Conservation (phyloP, 2,113 vertebrate species). For the Varanus komodoensis region DNA sequence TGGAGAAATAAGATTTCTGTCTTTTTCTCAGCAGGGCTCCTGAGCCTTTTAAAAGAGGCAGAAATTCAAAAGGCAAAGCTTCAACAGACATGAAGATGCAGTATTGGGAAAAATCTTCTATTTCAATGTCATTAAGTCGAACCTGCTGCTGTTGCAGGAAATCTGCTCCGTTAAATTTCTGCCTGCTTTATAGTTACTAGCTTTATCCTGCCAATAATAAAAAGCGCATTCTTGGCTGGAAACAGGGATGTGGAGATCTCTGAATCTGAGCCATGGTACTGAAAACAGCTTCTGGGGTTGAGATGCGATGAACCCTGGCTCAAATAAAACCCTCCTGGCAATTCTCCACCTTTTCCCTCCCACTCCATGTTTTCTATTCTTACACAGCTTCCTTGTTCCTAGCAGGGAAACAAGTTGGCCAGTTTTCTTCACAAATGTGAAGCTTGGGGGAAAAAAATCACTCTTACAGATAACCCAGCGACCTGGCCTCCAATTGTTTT, state of each 20-base stretch:
- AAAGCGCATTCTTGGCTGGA: not conserved
- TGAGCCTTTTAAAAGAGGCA: not conserved
- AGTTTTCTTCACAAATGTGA: fast-evolving
- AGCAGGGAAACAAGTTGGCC: not conserved
- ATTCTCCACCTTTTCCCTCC: not conserved
- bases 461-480: not conserved
- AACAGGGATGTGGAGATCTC: not conserved
- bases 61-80: not conserved
- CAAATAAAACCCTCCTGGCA: not conserved
- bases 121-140: not conserved
- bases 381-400: not conserved
- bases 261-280: not conserved
- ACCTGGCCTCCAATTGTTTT: too few species aligned
- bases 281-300: constrained; percentile 1
- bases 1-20: not conserved
- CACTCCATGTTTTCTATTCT: not conserved
- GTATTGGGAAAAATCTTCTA: not conserved
- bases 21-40: not conserved
- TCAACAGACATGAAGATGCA: not conserved
- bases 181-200: not conserved
- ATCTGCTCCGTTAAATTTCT: not conserved
- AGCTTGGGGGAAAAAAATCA: not conserved
- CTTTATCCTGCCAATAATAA: not conserved
- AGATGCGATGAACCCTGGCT: not conserved
- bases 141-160: not conserved